These are phyloP conservation scores for Takifugu rubripes DNA, from an alignment of 2,797 vertebrate genomes.

Conservation along the genomic window DNA sequence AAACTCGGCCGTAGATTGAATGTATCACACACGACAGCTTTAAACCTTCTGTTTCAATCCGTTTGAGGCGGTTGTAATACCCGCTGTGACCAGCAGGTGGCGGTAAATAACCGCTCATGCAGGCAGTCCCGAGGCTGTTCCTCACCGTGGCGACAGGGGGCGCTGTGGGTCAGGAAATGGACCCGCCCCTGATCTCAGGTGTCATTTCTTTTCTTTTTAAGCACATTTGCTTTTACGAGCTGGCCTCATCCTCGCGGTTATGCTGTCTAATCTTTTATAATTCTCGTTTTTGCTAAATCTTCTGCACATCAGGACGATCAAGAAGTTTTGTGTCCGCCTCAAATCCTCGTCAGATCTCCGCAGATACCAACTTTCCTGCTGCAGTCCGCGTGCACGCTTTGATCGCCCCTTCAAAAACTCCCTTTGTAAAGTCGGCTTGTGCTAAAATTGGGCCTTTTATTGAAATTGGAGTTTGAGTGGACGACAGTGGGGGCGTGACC, in stretches of 20 bases:
- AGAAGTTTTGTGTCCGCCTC: neutral
- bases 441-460: constrained; percentile 31
- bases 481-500: constrained; percentile 16
- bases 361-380: constrained; percentile 15
- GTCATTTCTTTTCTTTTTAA: neutral
- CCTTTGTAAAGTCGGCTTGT: constrained; percentile 18
- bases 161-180: constrained; percentile 62
- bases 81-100: constrained; percentile 45
- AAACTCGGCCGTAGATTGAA: constrained; percentile 34
- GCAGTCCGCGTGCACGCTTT: too few species aligned
- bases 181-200: constrained; percentile 3
- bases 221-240: constrained; percentile 3
- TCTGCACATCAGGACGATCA: neutral
- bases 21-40: constrained; percentile 24
- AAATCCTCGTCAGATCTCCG: neutral
- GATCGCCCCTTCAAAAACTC: constrained; percentile 18
- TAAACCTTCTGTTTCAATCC: too few species aligned
- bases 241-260: neutral
- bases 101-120: constrained; percentile 28
- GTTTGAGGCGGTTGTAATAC: constrained; percentile 21
- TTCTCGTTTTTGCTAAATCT: neutral
- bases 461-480: too few species aligned
- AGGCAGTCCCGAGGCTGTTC: neutral
- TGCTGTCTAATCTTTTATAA: neutral
- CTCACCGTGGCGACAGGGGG: constrained; percentile 49